These are phyloP conservation scores for Tineola bisselliella DNA, from an alignment of 2,888 invertebrate species.

Conservation along the genomic window DNA sequence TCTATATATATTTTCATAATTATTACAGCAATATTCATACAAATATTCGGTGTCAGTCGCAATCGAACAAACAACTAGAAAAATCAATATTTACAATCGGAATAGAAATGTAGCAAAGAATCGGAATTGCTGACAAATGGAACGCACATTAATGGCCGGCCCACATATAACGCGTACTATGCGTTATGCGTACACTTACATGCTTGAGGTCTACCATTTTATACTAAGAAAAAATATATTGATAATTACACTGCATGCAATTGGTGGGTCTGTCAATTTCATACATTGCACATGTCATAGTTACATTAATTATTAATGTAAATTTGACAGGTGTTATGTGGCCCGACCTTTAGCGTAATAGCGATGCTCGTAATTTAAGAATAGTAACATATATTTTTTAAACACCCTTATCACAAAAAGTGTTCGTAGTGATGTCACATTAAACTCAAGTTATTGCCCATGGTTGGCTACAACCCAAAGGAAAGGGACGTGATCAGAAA, in stretches of 20 bases:
- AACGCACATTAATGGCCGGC: background rate
- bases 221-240: too few relatives aligned
- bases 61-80: background rate
- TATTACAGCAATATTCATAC: too few relatives aligned
- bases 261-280: too few relatives aligned
- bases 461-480: slow-evolving; percentile 44
- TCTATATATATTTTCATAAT: too few relatives aligned
- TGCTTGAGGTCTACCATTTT: too few relatives aligned
- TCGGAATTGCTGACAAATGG: background rate
- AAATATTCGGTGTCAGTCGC: background rate
- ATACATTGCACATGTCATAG: too few relatives aligned
- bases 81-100: background rate
- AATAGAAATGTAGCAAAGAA: background rate
- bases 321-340: too few relatives aligned
- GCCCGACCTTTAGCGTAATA: background rate
- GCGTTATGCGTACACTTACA: too few relatives aligned
- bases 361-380: background rate
- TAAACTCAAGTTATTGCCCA: slow-evolving; percentile 35
- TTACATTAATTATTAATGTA: too few relatives aligned
- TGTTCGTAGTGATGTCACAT: slow-evolving; percentile 21
- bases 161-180: too few relatives aligned
- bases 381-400: background rate
- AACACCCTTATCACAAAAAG: slow-evolving; percentile 16
- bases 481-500: slow-evolving; percentile 47
- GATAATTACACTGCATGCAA: too few relatives aligned